Base-by-base conservation (phyloP, 2,797 vertebrate species). In the Muscicapa striata region DNA sequence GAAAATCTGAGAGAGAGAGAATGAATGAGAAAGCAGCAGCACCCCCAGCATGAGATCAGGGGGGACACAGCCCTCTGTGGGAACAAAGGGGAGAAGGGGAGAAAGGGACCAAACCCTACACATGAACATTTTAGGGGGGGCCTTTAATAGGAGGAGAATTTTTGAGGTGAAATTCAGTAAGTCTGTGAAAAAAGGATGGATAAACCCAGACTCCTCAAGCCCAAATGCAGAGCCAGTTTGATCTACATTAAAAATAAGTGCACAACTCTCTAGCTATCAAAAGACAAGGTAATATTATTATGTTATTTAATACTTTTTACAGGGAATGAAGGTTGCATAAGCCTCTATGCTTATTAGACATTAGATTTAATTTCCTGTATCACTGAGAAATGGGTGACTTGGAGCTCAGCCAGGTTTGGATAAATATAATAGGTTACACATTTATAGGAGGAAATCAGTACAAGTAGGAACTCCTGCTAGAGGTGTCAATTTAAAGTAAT, bases 351-450 rank as follows among this genome's bases (percentile, higher is more conserved):
- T 80, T 87, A 93, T 89, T 88, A 77, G 89, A 77, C 58, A 72
- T 64, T 55, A 72, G 59, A 86, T 94, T 94, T 87, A 80, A 89
- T 92, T 90, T 91, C 85, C 76, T 94, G 55, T 79, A 45, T 82
- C 87, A 62, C 34, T 75, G 69, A 96, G 75, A 92, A 94, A 94
- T 72, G 73, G 85, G 72, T 78, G 75, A 87, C 58, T 89, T 87
- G 90, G 90, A 92, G 64, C 75, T 91, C 41, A 75, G 90, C 81
- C 92, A 95, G 73, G 54, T 64, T 61, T 51, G 76, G 49, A 45
- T 14, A 68, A 81, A 66, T 84, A 57, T 55, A 89, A 93, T 38
- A 79, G 78, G 67, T 74, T 82, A 74, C 38, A 89, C 19, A 84
- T 59, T 78, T 78, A 87, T 79, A 87, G 87, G 86, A 88, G 58